phyloP scores from a whole-genome alignment of 2,888 invertebrate genomes.

The Carpatolechia fugitivella region DNA sequence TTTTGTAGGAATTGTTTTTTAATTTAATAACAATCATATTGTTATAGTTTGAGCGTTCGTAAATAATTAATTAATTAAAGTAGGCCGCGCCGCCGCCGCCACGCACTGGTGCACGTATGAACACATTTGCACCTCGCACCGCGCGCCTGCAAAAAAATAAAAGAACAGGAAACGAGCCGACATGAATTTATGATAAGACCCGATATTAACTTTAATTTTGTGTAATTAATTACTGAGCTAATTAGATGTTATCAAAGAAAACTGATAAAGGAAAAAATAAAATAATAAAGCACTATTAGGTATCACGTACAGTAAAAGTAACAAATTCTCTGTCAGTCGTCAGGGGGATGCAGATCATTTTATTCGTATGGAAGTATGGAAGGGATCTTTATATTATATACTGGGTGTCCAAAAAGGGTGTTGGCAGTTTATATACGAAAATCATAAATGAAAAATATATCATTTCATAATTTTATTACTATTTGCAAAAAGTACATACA shows the following conservation, averaged over 20 bases:
- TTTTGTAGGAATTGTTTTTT: conserved; percentile 9
- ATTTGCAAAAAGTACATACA: no score
- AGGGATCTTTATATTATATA: no score
- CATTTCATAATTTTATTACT: no score
- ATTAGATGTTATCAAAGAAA: conserved; percentile 9
- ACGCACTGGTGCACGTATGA: conserved; percentile 23
- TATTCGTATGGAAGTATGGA: no score
- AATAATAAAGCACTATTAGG: no score
- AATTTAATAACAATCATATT: conserved; percentile 19
- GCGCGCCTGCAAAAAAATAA: conserved; percentile 17
- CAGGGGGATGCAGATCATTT: no score
- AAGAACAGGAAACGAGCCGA: conserved; percentile 21
- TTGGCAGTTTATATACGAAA: no score
- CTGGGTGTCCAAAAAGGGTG: no score
- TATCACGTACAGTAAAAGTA: no score
- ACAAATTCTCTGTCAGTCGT: no score
- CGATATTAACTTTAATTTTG: conserved; percentile 1
- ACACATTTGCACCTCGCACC: conserved; percentile 23
- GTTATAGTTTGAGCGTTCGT: conserved; percentile 21
- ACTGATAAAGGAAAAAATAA: not conserved
- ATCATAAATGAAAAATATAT: no score
- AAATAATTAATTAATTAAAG: conserved; percentile 25
- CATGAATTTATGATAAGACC: conserved; percentile 14
- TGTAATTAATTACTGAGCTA: conserved; percentile 8
- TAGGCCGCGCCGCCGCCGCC: conserved; percentile 1